Evolutionary conservation across 2,888 invertebrate genomes (phyloP).

Genomic region (Agrotis segetum): DNA sequence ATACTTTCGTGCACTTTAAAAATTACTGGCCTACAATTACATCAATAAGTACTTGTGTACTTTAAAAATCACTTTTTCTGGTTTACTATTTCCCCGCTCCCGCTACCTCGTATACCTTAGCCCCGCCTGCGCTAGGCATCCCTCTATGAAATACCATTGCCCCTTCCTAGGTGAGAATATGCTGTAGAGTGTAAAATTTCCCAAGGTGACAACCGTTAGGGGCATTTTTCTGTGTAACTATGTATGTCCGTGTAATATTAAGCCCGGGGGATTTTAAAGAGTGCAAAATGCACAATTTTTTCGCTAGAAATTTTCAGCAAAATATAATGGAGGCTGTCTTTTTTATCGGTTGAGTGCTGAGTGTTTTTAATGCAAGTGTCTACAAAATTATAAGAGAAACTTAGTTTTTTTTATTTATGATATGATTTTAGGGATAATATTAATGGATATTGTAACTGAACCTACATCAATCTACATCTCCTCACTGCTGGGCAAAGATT

Average conservation of each 20-base stretch:
- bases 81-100: neutral
- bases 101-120: constrained; percentile 29
- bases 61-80: no score
- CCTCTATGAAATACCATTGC: constrained; percentile 82
- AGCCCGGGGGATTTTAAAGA: constrained; percentile 68
- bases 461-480: no score
- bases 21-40: no score
- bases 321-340: constrained; percentile 56
- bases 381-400: neutral
- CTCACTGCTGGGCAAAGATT: no score
- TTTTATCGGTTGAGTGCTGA: constrained; percentile 50
- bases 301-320: constrained; percentile 53
- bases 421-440: neutral
- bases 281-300: constrained; percentile 63
- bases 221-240: constrained; percentile 80
- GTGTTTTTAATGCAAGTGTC: constrained; percentile 30
- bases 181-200: constrained; percentile 83
- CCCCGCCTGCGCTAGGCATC: constrained; percentile 68
- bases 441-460: no score
- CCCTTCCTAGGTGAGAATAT: constrained; percentile 80
- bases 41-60: neutral
- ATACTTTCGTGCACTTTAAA: neutral
- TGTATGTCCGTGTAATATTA: constrained; percentile 73
- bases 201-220: constrained; percentile 79
- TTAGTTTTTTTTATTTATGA: no score